These are phyloP conservation scores for Lochmaea capreae DNA, from an alignment of 2,888 invertebrate genomes.

Conservation along the genomic window DNA sequence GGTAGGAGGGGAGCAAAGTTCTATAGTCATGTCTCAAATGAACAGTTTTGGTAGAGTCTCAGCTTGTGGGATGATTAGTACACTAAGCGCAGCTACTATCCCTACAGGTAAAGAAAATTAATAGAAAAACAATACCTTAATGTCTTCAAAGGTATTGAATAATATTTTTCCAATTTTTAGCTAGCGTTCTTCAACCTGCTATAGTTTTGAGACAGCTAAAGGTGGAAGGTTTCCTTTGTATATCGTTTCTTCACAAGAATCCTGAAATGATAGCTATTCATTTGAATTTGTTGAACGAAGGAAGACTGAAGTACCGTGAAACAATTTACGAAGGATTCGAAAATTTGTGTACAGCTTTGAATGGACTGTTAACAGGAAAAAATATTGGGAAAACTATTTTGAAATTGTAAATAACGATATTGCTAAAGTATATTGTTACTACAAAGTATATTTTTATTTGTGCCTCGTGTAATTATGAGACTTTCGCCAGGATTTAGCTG, in stretches of 20 bases:
- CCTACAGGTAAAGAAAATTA: not conserved
- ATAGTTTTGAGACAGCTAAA: conserved; percentile 35
- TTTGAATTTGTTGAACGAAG: conserved; percentile 73
- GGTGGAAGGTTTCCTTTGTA: conserved; percentile 55
- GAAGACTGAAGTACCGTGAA: conserved; percentile 77
- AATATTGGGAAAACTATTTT: conserved; percentile 57
- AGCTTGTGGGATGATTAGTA: conserved; percentile 79
- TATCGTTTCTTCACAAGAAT: conserved; percentile 66
- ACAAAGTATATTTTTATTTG: too few relatives aligned
- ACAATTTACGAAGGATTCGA: conserved; percentile 75
- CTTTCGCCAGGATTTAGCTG: too few relatives aligned
- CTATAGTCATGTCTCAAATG: conserved; percentile 73
- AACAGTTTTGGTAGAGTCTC: conserved; percentile 74
- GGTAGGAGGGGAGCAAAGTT: conserved; percentile 79
- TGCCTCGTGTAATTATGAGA: too few relatives aligned
- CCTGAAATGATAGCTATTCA: conserved; percentile 74
- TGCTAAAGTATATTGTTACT: too few relatives aligned
- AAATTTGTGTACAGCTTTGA: conserved; percentile 55
- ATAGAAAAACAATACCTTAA: not conserved
- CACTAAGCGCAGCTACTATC: conserved; percentile 68
- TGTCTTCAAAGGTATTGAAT: too few relatives aligned
- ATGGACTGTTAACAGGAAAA: conserved; percentile 53
- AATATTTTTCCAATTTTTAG: too few relatives aligned
- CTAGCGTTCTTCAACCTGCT: too few relatives aligned
- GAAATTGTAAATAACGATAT: conserved; percentile 53